Conservation (phyloP, 2,888 invertebrate genomes). For the Drosophila nr. fundita region DNA sequence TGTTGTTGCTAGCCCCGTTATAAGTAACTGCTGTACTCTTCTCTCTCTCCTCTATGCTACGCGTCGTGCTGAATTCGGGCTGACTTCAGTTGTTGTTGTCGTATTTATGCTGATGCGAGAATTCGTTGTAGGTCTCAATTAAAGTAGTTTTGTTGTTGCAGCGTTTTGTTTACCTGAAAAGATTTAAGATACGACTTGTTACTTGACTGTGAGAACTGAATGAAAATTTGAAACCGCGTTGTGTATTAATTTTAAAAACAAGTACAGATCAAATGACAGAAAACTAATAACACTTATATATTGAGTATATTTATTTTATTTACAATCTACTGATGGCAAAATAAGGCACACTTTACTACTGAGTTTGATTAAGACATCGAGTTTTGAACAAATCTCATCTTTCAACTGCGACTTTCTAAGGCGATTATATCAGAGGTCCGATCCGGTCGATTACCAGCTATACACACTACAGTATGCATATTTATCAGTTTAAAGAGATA, state of each 20-base stretch:
- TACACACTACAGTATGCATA: background rate
- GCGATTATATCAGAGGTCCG: background rate
- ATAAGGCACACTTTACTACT: background rate
- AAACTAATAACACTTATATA: background rate
- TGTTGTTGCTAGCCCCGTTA: conserved; percentile 30
- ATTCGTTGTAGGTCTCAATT: conserved; percentile 19
- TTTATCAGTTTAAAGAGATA: background rate
- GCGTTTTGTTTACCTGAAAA: conserved; percentile 43
- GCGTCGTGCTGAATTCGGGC: conserved; percentile 9
- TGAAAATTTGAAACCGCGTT: background rate
- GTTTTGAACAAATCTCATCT: background rate
- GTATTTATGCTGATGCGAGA: conserved; percentile 9
- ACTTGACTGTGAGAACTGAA: conserved; percentile 3
- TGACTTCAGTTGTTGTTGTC: conserved; percentile 22
- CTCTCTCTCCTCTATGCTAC: background rate
- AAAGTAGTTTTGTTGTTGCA: conserved; percentile 3
- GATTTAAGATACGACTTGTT: conserved; percentile 22
- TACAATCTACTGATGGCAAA: background rate
- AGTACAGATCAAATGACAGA: background rate
- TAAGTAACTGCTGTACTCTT: conserved; percentile 25
- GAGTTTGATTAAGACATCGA: background rate
- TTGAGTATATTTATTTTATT: background rate
- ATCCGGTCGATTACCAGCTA: background rate
- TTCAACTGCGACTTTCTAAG: background rate
- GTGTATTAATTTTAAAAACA: background rate